A percentile compares a stretch with the other conserved stretches of the same genome.
Evolutionary conservation across 2,797 vertebrate species (phyloP).

Genomic region (Emys orbicularis): DNA sequence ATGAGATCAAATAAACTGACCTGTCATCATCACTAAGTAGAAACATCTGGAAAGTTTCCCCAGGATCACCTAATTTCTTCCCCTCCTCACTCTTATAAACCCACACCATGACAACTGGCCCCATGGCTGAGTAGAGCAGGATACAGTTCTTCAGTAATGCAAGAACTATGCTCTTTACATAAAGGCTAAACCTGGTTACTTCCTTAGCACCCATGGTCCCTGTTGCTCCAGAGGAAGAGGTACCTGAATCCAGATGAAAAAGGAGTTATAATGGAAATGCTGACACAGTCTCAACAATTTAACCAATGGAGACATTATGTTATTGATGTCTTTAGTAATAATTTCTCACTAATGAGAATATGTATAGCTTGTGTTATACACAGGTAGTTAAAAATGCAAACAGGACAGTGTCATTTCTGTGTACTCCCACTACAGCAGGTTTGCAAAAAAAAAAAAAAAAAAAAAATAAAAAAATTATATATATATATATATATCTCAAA

Average conservation of each 20-base stretch:
- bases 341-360: constrained; percentile 20
- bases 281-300: constrained; percentile 12
- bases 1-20: neutral
- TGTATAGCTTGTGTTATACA: no score
- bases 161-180: neutral
- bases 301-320: neutral
- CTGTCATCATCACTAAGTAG: no score
- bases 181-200: accelerated
- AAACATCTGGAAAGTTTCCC: no score
- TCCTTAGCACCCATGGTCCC: neutral
- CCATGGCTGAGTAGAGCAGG: neutral
- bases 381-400: no score
- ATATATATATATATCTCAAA: no score
- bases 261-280: neutral
- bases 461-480: no score
- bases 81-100: neutral
- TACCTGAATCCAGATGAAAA: constrained; percentile 3
- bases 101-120: accelerated
- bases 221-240: neutral
- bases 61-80: neutral
- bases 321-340: neutral
- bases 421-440: neutral
- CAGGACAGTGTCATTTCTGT: no score
- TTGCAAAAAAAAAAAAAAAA: no score
- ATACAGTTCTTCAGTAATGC: neutral